Percentiles rank a stretch among this genome's conserved stretches.
Conservation (phyloP, 2,797 vertebrate genomes). For the Microctenopoma stevenorrisi region DNA sequence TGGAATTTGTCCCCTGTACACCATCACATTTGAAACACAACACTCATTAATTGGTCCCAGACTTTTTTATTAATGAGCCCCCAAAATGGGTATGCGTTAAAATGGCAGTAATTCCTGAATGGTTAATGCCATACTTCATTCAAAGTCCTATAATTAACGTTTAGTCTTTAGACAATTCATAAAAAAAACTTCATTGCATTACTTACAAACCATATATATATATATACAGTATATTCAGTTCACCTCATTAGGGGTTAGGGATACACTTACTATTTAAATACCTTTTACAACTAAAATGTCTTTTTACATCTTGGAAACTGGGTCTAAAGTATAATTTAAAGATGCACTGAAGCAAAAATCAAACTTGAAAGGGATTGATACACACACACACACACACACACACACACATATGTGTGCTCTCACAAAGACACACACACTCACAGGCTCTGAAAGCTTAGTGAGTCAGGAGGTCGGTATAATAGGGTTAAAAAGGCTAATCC, state of each 20-base stretch:
- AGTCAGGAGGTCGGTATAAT: slow-evolving; percentile 59
- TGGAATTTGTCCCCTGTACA: too few species aligned
- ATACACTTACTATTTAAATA: too few species aligned
- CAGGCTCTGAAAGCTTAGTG: slow-evolving; percentile 41
- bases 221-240: not conserved
- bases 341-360: not conserved
- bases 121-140: too few species aligned
- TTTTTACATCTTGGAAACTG: not conserved
- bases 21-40: too few species aligned
- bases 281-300: too few species aligned
- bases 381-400: slow-evolving; percentile 5
- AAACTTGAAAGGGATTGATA: slow-evolving; percentile 22
- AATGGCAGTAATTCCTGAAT: too few species aligned
- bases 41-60: too few species aligned
- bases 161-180: too few species aligned
- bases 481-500: slow-evolving; percentile 61
- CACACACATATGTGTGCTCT: not conserved
- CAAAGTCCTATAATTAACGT: too few species aligned
- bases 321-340: slow-evolving; percentile 6
- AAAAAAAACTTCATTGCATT: not conserved
- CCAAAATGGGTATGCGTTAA: too few species aligned
- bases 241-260: too few species aligned
- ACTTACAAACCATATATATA: not conserved
- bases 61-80: too few species aligned
- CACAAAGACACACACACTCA: slow-evolving; percentile 2